Conservation (phyloP, 2,888 invertebrate species). For the Nematopogon swammerdamellus region DNA sequence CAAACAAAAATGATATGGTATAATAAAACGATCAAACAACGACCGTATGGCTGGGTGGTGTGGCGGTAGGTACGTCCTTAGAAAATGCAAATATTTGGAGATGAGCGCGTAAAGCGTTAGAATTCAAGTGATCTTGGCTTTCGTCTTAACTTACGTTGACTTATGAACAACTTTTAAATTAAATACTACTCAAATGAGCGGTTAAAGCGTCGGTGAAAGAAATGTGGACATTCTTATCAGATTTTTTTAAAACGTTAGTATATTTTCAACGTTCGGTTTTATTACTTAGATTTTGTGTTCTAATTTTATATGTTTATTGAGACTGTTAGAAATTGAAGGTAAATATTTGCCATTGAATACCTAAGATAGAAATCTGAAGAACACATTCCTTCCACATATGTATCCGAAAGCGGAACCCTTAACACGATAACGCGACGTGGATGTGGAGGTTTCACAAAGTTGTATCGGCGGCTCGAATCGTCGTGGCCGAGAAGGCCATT, state of each 20-base stretch:
- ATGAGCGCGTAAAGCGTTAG: conserved; percentile 56
- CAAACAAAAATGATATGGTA: not conserved
- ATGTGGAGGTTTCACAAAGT: too few relatives aligned
- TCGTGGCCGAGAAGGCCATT: not conserved
- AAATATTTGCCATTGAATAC: too few relatives aligned
- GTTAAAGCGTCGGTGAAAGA: not conserved
- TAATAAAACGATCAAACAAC: conserved; percentile 8
- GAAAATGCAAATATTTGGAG: conserved; percentile 53
- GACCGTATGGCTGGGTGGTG: conserved; percentile 49
- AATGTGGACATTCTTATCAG: not conserved
- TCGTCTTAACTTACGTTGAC: conserved; percentile 42
- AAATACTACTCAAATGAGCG: conserved; percentile 23
- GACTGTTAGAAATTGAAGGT: too few relatives aligned
- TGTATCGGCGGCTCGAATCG: not conserved
- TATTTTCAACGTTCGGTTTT: too few relatives aligned
- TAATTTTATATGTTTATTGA: too few relatives aligned
- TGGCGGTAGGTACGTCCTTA: conserved; percentile 21
- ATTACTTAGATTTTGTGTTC: too few relatives aligned
- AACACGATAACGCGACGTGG: too few relatives aligned
- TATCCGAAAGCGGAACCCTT: too few relatives aligned
- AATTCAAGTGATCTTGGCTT: conserved; percentile 53
- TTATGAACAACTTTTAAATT: conserved; percentile 50
- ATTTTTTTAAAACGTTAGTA: too few relatives aligned
- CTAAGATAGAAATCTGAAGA: too few relatives aligned
- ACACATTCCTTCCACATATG: too few relatives aligned